These are phyloP conservation scores for Alligator mississippiensis DNA, from an alignment of 2,113 vertebrate species.

Conservation along the genomic window DNA sequence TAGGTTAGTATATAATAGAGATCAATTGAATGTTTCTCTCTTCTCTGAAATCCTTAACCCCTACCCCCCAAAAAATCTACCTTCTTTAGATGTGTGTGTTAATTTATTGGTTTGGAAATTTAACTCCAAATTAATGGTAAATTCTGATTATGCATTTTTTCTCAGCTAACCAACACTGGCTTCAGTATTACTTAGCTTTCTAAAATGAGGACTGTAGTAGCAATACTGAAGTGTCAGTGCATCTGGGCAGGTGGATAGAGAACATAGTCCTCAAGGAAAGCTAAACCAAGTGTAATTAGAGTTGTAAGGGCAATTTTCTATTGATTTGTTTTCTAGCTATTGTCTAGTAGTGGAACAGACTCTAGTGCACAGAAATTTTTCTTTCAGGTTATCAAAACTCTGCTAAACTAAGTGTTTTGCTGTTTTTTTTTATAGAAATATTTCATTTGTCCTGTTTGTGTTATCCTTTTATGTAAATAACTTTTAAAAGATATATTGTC, in stretches of 20 bases:
- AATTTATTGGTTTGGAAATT: too few species aligned
- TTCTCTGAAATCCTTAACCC: not conserved
- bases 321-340: not conserved
- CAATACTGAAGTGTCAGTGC: not conserved
- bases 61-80: fast-evolving
- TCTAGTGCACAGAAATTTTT: not conserved
- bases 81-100: too few species aligned
- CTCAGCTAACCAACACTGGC: not conserved
- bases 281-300: not conserved
- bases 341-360: not conserved
- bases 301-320: not conserved
- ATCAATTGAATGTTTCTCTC: not conserved
- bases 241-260: fast-evolving
- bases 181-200: fast-evolving
- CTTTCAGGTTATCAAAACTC: not conserved
- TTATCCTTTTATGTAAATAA: not conserved
- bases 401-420: not conserved
- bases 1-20: fast-evolving
- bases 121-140: not conserved
- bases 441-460: fast-evolving
- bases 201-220: not conserved
- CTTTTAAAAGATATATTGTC: too few species aligned
- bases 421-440: too few species aligned
- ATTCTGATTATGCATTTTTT: not conserved
- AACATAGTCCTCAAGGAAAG: not conserved